These are phyloP conservation scores for Lamellibrachia satsuma DNA, from an alignment of 2,888 invertebrate species.

Conservation along the genomic window DNA sequence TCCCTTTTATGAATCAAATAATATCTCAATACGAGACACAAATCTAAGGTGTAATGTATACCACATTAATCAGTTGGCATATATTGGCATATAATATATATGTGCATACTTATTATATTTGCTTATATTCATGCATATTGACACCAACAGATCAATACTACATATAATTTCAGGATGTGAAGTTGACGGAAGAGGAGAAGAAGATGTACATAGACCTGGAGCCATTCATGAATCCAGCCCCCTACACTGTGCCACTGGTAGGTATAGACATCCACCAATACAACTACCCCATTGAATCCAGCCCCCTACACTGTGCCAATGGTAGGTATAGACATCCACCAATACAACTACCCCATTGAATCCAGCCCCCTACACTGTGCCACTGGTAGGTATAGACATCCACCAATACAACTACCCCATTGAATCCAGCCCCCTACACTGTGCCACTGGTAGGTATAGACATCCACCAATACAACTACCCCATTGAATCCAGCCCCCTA, in stretches of 20 bases:
- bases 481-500: not conserved
- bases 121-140: not conserved
- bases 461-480: constrained; percentile 65
- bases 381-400: no score
- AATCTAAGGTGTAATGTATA: no score
- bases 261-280: no score
- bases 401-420: constrained; percentile 65
- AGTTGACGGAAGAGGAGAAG: constrained; percentile 73
- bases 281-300: no score
- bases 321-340: constrained; percentile 23
- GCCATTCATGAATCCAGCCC: constrained; percentile 94
- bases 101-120: not conserved
- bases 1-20: no score
- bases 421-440: constrained; percentile 79
- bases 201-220: constrained; percentile 85
- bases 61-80: no score
- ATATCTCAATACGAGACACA: no score
- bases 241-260: constrained; percentile 80
- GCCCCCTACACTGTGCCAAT: no score
- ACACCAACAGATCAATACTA: not conserved
- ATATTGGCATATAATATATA: no score
- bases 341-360: no score
- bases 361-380: no score
- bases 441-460: constrained; percentile 69
- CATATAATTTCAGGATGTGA: constrained; percentile 29